These are phyloP conservation scores for Zoanthus gigantus DNA, from an alignment of 92 coral and sea anemone genomes.

Conservation along the genomic window DNA sequence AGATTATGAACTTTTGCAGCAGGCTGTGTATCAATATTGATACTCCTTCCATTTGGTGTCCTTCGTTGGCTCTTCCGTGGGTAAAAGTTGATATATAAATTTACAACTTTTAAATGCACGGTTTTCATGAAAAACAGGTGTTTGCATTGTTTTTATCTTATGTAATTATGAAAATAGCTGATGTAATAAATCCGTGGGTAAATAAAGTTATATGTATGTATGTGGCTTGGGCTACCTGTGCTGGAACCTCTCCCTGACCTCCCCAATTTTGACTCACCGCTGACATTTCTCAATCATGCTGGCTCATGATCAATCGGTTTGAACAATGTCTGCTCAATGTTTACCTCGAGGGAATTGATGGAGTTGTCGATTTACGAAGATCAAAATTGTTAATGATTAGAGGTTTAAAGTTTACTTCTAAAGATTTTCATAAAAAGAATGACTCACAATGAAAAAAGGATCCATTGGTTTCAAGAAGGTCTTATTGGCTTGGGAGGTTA, in stretches of 20 bases:
- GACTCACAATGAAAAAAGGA: slow-evolving; percentile 90
- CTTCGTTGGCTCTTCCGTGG: too few species aligned
- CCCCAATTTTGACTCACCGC: not conserved
- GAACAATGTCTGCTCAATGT: not conserved
- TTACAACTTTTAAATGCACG: too few species aligned
- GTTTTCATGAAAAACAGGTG: too few species aligned
- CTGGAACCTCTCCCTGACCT: not conserved
- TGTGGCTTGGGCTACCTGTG: too few species aligned
- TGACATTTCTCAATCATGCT: not conserved
- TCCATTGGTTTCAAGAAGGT: slow-evolving; percentile 86
- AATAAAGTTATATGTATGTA: too few species aligned
- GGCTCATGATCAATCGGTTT: not conserved
- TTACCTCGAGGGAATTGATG: not conserved
- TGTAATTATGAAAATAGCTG: too few species aligned
- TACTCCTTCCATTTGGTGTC: too few species aligned
- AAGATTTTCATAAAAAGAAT: not conserved
- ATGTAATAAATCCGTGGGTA: too few species aligned
- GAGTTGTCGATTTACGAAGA: not conserved
- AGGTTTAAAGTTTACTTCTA: not conserved
- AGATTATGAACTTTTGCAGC: too few species aligned
- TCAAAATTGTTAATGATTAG: not conserved
- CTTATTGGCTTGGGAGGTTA: slow-evolving; percentile 92
- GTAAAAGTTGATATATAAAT: too few species aligned
- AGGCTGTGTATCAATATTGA: too few species aligned
- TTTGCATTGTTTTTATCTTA: too few species aligned